Percentiles rank a stretch among this genome's conserved stretches.
phyloP scores from a whole-genome alignment of 53 echinoderm and acorn worm species.

The Zoroaster sp. region DNA sequence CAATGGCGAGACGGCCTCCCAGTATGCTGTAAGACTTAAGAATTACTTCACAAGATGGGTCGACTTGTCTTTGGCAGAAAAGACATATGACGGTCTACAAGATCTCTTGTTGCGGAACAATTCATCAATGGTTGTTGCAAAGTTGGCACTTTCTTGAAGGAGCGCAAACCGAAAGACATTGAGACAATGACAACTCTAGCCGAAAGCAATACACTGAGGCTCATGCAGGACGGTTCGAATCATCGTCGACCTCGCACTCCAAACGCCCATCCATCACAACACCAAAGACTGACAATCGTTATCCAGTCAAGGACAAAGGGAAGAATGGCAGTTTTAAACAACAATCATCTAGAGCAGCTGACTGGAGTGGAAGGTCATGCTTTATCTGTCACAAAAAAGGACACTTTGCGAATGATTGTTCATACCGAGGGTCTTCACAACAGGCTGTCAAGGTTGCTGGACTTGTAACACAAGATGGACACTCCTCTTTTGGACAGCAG shows the following conservation, averaged over 20 bases:
- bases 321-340: neutral
- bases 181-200: slow-evolving; percentile 13
- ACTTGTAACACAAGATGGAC: neutral
- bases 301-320: neutral
- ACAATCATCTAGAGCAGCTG: neutral
- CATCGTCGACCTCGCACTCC: neutral
- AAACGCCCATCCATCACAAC: neutral
- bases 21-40: neutral
- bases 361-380: neutral
- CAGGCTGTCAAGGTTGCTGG: neutral
- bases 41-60: slow-evolving; percentile 7
- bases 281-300: neutral
- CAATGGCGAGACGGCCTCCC: neutral
- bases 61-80: neutral
- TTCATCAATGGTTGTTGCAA: slow-evolving; percentile 5
- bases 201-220: slow-evolving; percentile 40
- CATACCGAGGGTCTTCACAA: neutral
- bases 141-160: slow-evolving; percentile 21
- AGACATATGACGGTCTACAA: neutral
- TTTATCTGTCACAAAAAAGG: neutral
- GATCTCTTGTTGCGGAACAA: slow-evolving; percentile 30
- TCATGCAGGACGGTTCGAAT: neutral
- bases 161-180: slow-evolving; percentile 17
- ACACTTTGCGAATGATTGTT: neutral
- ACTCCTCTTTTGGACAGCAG: neutral